phyloP scores from a whole-genome alignment of 2,888 invertebrate species.

The Ectemnius cavifrons region DNA sequence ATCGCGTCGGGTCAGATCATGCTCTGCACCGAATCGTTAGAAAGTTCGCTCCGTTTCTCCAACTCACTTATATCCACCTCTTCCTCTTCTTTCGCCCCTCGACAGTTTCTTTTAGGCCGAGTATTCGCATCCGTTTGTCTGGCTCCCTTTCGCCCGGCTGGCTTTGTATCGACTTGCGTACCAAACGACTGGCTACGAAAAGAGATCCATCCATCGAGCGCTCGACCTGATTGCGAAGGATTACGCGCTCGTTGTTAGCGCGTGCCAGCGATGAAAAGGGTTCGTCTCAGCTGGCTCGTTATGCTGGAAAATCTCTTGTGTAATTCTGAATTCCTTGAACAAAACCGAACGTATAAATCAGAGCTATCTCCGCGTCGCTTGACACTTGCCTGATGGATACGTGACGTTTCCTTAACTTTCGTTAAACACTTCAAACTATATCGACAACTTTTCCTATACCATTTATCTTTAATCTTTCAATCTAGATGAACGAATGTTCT shows the following conservation, averaged over 20 bases:
- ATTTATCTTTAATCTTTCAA: too few relatives aligned
- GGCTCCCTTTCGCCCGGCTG: slow-evolving; percentile 3
- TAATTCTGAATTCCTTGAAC: slow-evolving; percentile 40
- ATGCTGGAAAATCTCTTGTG: slow-evolving; percentile 47
- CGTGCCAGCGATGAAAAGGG: slow-evolving; percentile 44
- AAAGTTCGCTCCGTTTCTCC: slow-evolving; percentile 63
- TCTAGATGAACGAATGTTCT: too few relatives aligned
- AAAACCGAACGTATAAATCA: slow-evolving; percentile 49
- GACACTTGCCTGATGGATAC: slow-evolving; percentile 25
- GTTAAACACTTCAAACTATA: not conserved
- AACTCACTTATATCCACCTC: slow-evolving; percentile 17
- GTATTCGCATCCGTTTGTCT: not conserved
- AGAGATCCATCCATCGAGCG: slow-evolving; percentile 46
- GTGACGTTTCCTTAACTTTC: slow-evolving; percentile 17
- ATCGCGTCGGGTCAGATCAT: slow-evolving; percentile 69
- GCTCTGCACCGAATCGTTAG: slow-evolving; percentile 72
- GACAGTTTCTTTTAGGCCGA: not conserved
- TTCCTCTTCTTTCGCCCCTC: slow-evolving; percentile 14
- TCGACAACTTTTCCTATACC: too few relatives aligned
- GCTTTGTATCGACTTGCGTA: slow-evolving; percentile 28
- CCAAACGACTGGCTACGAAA: slow-evolving; percentile 14
- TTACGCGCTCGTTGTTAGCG: slow-evolving; percentile 43
- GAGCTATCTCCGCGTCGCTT: slow-evolving; percentile 27
- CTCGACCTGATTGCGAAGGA: slow-evolving; percentile 45
- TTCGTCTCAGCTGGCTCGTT: slow-evolving; percentile 40